These are phyloP conservation scores for Caenorhabditis panamensis DNA, from an alignment of 2,888 invertebrate genomes.

Conservation along the genomic window DNA sequence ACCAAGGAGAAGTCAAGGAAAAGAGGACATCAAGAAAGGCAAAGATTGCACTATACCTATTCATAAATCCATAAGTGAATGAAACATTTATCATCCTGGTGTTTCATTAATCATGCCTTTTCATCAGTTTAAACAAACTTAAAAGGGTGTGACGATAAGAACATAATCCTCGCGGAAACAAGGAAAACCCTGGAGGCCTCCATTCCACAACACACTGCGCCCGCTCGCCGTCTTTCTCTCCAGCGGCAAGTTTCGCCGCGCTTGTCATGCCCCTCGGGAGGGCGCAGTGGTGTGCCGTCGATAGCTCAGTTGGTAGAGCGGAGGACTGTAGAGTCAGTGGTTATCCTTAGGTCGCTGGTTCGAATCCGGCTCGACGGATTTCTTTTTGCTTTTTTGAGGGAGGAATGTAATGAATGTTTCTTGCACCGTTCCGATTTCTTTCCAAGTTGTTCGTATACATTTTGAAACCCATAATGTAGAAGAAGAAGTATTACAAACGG, in stretches of 20 bases:
- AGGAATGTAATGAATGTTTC: neutral
- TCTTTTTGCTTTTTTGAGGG: constrained; percentile 35
- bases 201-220: neutral
- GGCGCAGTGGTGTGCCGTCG: constrained; percentile 58
- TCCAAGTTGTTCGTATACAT: no score
- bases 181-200: neutral
- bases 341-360: constrained; percentile 77
- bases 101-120: no score
- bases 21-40: no score
- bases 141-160: constrained; percentile 1
- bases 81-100: no score
- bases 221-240: neutral
- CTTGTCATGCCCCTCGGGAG: neutral
- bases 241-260: neutral
- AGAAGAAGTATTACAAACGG: no score
- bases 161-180: neutral
- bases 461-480: no score
- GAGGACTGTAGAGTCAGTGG: constrained; percentile 69
- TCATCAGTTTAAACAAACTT: neutral
- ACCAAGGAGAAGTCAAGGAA: no score
- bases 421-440: no score
- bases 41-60: no score
- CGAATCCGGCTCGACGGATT: constrained; percentile 75
- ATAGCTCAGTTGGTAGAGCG: constrained; percentile 74
- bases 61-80: no score